phyloP scores from a whole-genome alignment of 2,888 invertebrate genomes.

The Lasius fuliginosus region DNA sequence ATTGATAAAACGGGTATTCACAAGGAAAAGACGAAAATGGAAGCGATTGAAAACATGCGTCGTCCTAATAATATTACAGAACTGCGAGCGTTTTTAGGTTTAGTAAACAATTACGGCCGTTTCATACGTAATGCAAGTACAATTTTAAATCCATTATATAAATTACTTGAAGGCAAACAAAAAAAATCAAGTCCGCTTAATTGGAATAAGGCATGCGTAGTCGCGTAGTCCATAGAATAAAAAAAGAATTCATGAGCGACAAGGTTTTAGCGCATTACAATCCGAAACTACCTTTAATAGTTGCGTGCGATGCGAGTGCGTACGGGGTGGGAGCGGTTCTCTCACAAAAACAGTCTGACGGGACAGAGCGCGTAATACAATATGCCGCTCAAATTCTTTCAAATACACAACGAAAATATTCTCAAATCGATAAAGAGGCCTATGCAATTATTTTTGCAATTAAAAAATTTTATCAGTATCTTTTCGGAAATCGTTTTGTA shows the following conservation, averaged over 20 bases:
- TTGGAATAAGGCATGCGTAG: no score
- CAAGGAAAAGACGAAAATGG: no score
- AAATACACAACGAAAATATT: not conserved
- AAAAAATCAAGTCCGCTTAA: no score
- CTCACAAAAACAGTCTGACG: not conserved
- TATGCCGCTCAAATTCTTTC: conserved; percentile 2
- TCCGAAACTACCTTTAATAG: not conserved
- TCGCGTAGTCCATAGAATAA: no score
- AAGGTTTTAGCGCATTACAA: not conserved
- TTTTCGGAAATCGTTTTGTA: conserved; percentile 39
- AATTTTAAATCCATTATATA: no score
- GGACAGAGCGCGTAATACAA: not conserved
- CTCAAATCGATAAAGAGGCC: conserved; percentile 14
- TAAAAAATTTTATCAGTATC: conserved; percentile 31
- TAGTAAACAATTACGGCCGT: no score
- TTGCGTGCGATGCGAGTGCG: not conserved
- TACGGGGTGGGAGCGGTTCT: not conserved
- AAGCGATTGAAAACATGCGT: no score
- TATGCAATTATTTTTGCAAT: conserved; percentile 43
- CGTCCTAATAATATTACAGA: no score
- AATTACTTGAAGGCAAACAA: no score
- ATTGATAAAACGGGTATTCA: no score
- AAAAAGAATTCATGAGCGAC: not conserved
- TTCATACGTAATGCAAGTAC: no score
- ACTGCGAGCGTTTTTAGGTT: no score